These are phyloP conservation scores for Sialis fuliginosa DNA, from an alignment of 2,888 invertebrate species.

Conservation along the genomic window DNA sequence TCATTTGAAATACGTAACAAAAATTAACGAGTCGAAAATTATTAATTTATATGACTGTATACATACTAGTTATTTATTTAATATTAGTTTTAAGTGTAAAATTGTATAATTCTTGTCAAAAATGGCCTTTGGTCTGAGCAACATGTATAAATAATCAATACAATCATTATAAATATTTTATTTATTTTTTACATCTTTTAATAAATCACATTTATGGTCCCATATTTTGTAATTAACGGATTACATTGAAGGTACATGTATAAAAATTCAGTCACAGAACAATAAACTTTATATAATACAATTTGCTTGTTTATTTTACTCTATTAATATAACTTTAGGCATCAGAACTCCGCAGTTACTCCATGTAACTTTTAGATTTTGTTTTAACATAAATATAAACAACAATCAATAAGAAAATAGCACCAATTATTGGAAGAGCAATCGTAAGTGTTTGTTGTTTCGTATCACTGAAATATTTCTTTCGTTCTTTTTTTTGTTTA, in stretches of 20 bases:
- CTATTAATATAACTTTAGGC: background rate
- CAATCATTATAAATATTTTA: background rate
- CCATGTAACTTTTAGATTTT: slow-evolving; percentile 30
- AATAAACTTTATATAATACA: background rate
- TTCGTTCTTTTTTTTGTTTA: slow-evolving; percentile 68
- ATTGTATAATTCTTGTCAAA: background rate
- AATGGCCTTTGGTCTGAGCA: no score
- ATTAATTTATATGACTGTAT: slow-evolving; percentile 8
- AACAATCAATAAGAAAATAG: slow-evolving; percentile 50
- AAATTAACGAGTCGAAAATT: background rate
- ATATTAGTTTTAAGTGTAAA: background rate
- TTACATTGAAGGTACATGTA: background rate
- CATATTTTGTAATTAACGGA: background rate
- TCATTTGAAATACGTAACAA: slow-evolving; percentile 5
- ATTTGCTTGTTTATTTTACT: slow-evolving; percentile 9
- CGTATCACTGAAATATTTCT: slow-evolving; percentile 64
- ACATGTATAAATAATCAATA: background rate
- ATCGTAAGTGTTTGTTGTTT: slow-evolving; percentile 63
- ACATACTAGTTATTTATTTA: background rate
- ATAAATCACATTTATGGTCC: background rate
- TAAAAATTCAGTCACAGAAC: background rate
- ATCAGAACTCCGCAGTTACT: background rate
- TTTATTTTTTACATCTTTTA: background rate
- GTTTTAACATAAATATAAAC: slow-evolving; percentile 67
- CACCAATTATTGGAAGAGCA: slow-evolving; percentile 54